Base-by-base conservation (phyloP, 2,797 vertebrate species). In the Thalassophryne amazonica region DNA sequence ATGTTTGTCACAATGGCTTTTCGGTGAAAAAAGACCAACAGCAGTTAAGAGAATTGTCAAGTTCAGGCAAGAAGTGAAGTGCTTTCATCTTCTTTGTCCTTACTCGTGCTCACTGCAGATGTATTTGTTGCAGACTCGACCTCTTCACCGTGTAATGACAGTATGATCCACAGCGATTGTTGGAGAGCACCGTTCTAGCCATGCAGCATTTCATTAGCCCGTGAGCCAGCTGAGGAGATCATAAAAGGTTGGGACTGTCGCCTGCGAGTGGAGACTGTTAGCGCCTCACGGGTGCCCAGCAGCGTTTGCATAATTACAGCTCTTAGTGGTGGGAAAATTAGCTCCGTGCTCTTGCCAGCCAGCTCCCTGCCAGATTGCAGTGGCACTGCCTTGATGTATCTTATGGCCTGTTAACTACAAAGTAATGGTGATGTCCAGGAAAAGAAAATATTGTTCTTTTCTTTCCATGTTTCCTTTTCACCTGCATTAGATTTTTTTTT, bases 271-370 rank as follows among this genome's bases (percentile, higher is more conserved):
- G 47, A 65, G 50, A 55, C 66, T 57, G 73, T 70, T 83, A 50
- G 72, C 52, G 15, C 64, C 62, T 71, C 24, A 20, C 29, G 16
- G 54, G 55, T 46, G 2, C 61, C 60, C 42, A 23, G 42, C 80
- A 68, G 72, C 30, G 45, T 52, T 56, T 36, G 40, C 45, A 70
- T 86, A 83, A 85, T 87, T 86, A 83, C 69, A 81, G 73, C 74
- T 76, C 49, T 77, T 78, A 76, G 55, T 23, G 11, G 20, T 3
- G 57, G 48, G 77, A 69, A 81, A 78, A 86, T 83, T 74, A 81
- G 76, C 58, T 77, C 74, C 71, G 73, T 75, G 73, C 75, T 36
- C 22, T 17, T 20, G 39, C 38, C 59, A 66, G 47, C 34, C 68
- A 35, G 63, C 51, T 41, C 43, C 63, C 46, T 51, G 50, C 66